A percentile compares a stretch with the other conserved stretches of the same genome.
These are phyloP conservation scores for Contarinia nasturtii DNA, from an alignment of 1,140 invertebrate species.

Conservation along the genomic window DNA sequence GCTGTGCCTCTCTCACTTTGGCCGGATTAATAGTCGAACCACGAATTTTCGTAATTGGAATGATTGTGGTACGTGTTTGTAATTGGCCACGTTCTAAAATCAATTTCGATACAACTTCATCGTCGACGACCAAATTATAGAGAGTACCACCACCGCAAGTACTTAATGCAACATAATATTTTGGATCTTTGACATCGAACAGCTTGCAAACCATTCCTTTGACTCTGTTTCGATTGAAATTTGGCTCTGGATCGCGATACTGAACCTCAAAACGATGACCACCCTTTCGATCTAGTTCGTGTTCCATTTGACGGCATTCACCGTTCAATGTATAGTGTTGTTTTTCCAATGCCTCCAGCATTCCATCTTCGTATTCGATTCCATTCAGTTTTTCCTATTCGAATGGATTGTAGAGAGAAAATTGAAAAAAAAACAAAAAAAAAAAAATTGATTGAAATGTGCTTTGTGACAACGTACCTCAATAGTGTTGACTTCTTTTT, in stretches of 20 bases:
- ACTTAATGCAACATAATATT: slow-evolving; percentile 62
- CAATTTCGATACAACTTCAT: slow-evolving; percentile 64
- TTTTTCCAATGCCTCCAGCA: slow-evolving; percentile 33
- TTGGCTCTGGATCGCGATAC: slow-evolving; percentile 53
- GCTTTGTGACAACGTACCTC: slow-evolving; percentile 20
- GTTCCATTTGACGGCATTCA: slow-evolving; percentile 25
- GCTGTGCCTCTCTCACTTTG: slow-evolving; percentile 46
- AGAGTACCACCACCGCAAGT: slow-evolving; percentile 69
- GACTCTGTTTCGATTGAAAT: slow-evolving; percentile 60
- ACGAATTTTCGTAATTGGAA: slow-evolving; percentile 85
- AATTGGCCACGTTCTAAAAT: slow-evolving; percentile 68
- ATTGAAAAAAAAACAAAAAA: neutral
- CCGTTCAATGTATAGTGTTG: slow-evolving; percentile 28
- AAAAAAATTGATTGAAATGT: slow-evolving; percentile 3
- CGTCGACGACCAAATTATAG: slow-evolving; percentile 82
- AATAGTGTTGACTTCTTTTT: slow-evolving; percentile 37
- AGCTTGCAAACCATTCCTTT: slow-evolving; percentile 63
- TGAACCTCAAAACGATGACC: slow-evolving; percentile 42
- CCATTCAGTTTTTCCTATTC: slow-evolving; percentile 17
- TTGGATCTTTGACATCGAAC: slow-evolving; percentile 53
- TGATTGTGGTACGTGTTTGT: slow-evolving; percentile 57
- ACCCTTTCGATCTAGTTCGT: slow-evolving; percentile 12
- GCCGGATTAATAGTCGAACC: slow-evolving; percentile 36
- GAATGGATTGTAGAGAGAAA: too few species aligned
- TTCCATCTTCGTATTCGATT: slow-evolving; percentile 48